Evolutionary conservation across 2,113 vertebrate genomes (phyloP), one percentile per base, ranked within the genome.

Genomic region (Pogonocichla stellata): DNA sequence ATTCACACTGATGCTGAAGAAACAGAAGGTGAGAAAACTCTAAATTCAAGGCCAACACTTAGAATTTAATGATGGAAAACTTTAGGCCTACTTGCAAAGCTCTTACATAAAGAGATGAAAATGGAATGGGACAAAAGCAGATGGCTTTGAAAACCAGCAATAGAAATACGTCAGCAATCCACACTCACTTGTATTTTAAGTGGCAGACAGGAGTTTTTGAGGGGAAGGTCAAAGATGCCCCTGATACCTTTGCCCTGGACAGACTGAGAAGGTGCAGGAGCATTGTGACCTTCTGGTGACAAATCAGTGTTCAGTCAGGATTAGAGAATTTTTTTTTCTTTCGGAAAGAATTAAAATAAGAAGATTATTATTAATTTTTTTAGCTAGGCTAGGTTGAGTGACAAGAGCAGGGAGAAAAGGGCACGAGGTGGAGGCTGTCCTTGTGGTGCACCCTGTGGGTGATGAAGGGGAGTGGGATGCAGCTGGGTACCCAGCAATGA

Each of bases 51-150:
- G 85, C 81, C 67, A 90, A 36, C 19, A 5, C 28, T 92, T 89
- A 34, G 2, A 34, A 82, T 88, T 94, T 93, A 95, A 86, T 83
- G 94, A 93, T 25, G 85, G 94, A 87, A 87, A 94, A 92, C 42
- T 72, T 90, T 19, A 88, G 34, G 38, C 42, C 54, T 86, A 4
- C 34, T 86, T 71, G 31, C 87, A 92, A 92, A 83, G n/a, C 43
- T 86, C 19, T 87, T 54, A 15, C 38, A 33, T 47, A 56, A 80
- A 70, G 54, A 90, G 57, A 77, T 56, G 33, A 88, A 91, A 95
- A 89, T 62, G 33, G 80, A 93, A 70, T 0, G 11, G 43, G 93
- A 88, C 67, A 70, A 92, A 90, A 70, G 92, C 71, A 90, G 79
- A 82, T 86, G 71, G 85, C 70, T 95, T 86, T 1, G 3, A 73